Base-by-base conservation (phyloP, 35 echinoderm and acorn worm genomes). In the Amphiura filiformis region DNA sequence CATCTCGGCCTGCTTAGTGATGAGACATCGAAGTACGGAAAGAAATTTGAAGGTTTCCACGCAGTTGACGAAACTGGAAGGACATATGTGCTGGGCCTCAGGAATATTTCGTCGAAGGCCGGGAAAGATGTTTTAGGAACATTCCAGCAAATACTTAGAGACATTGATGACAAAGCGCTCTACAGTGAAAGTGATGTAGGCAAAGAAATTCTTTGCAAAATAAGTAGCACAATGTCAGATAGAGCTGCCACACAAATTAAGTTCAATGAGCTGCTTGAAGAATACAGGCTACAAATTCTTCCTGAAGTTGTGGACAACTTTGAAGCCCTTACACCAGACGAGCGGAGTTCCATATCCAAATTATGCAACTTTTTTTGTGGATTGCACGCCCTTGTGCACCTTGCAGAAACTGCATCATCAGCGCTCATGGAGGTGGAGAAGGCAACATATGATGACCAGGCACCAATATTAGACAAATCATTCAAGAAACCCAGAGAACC, bases 321-420 rank as follows among this genome's bases (percentile, higher is more conserved):
- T 23, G 61, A 70, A 70, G 1, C 15, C 61, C 26, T 70, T 2
- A 13, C 61, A 70, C 7, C 7, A 13, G 61, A 11, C 26, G 61
- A 70, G 28, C 9, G 61, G 28, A 89, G 65, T 0, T 70, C 61
- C 4, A 26, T 90, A 0, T 80, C 80, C 37, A 90, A 90, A 33
- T 39, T 90, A 31, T 84, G 61, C 26, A 90, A 83, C 28, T n/a
- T 84, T 90, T 90, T 90, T 35, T 84, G 88, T 34, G 88, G 88
- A 28, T 47, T 90, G 30, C 88, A 83, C 77, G 88, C n/a, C 88
- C 70, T 84, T 15, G 88, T 90, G 0, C 88, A 90, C 38, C 37
- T 90, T 57, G 88, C 80, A 2, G 88, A 84, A 30, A 36, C 40
- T 34, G 81, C 88, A 47, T 39, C 81, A 2, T 22, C 37, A 84